Evolutionary conservation across 2,113 vertebrate genomes (phyloP), one percentile per base, ranked within the genome.

Genomic region (Lepus timidus): DNA sequence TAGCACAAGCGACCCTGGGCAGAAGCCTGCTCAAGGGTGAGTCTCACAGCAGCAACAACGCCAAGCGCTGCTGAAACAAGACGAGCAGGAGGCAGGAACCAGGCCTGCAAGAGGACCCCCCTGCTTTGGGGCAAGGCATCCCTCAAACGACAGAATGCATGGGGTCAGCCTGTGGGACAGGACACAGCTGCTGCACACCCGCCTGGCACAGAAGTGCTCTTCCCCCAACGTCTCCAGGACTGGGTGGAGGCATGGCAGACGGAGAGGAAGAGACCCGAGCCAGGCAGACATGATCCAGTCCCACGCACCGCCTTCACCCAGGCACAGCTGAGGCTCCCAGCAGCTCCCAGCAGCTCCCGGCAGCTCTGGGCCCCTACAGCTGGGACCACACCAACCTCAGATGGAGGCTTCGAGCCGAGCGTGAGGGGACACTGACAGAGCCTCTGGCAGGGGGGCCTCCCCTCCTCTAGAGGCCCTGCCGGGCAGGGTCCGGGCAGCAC

Each of bases 241-340:
- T 0, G 16, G 19, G 22, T 13, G 58, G 36, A 25, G 1, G 4
- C 55, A 17, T 80, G 67, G 2, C 19, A n/a, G 65, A 23, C 13
- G 49, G 31, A 29, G 22, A 79, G 58, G 19, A 0, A 67, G 58
- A 62, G 29, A 6, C 9, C 23, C 1, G 2, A 13, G 4, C 49
- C 92, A 23, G 23, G 22, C 20, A 27, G 62, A 25, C 22, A 19
- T 19, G 9, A 22, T 29, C 22, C 23, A 1, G 22, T 20, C 23
- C 22, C 62, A 65, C 6, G 3, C 4, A 8, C 73, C 2, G 49
- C 27, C 55, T 90, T 13, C 33, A 1, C 3, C 27, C 39, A 82
- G 39, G 11, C 64, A 67, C 31, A 19, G 22, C 62, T 12, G 70
- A 1, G 4, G 67, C n/a, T 31, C 27, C 0, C 0, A 73, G 80